Percentiles rank a stretch among this genome's conserved stretches.
phyloP scores from a whole-genome alignment of 1,140 invertebrate genomes.

The Drosophila orena region DNA sequence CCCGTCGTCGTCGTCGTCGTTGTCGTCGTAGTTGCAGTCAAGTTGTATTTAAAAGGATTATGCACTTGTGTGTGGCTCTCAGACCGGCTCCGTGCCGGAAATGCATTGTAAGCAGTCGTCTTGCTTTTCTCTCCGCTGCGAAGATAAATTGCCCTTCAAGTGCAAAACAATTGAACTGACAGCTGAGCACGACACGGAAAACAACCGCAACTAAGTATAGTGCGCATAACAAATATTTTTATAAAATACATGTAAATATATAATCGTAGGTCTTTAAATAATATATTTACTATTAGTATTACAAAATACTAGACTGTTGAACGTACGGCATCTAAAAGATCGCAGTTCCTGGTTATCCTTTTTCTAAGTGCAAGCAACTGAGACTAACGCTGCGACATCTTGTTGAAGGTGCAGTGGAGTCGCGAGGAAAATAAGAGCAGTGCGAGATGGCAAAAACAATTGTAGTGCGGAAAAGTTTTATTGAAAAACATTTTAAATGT shows the following conservation, averaged over 20 bases:
- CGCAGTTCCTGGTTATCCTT: neutral
- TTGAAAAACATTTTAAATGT: slow-evolving; percentile 82
- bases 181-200: slow-evolving; percentile 28
- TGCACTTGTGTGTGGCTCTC: slow-evolving; percentile 66
- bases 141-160: slow-evolving; percentile 76
- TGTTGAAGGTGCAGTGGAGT: slow-evolving; percentile 36
- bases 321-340: neutral
- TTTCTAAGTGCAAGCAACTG: slow-evolving; percentile 2
- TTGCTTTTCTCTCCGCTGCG: slow-evolving; percentile 41
- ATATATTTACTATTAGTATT: neutral
- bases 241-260: neutral
- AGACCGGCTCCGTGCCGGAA: slow-evolving; percentile 49
- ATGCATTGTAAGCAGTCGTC: slow-evolving; percentile 75
- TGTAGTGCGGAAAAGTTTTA: slow-evolving; percentile 73
- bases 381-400: slow-evolving; percentile 34
- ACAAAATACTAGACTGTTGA: too few relatives aligned
- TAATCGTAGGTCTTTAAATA: neutral
- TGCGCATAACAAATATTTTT: too few relatives aligned
- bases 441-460: slow-evolving; percentile 59
- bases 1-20: slow-evolving; percentile 33
- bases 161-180: slow-evolving; percentile 73
- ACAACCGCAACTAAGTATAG: too few relatives aligned
- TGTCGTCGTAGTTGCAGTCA: slow-evolving; percentile 39
- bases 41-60: slow-evolving; percentile 80
- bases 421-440: slow-evolving; percentile 50